Evolutionary conservation across 2,113 vertebrate genomes (phyloP).

Genomic region (Crotalus tigris): DNA sequence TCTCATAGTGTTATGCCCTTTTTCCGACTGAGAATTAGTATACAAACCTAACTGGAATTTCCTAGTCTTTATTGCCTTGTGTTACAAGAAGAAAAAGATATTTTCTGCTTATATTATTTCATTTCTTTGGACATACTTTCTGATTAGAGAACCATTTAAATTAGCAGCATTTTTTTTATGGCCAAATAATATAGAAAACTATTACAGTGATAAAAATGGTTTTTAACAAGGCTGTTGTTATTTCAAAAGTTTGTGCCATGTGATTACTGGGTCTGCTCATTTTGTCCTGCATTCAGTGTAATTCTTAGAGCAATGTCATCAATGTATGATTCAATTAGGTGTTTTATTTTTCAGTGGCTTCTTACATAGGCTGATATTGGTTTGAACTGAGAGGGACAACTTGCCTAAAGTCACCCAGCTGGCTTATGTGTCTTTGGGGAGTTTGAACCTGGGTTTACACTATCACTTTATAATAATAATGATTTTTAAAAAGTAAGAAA

Average conservation of each 20-base stretch:
- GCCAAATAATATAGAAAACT: not conserved
- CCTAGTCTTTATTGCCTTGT: conserved; percentile 47
- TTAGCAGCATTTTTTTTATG: not conserved
- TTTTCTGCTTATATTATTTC: not conserved
- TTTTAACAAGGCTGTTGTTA: not conserved
- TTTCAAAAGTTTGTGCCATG: not conserved
- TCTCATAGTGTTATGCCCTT: conserved; percentile 38
- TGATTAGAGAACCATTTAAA: conserved; percentile 23
- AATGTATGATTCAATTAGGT: not conserved
- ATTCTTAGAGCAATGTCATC: not conserved
- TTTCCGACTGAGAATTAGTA: conserved; percentile 49
- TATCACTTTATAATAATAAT: not conserved
- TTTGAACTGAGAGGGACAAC: not conserved
- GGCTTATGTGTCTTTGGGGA: not conserved
- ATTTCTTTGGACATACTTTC: not conserved
- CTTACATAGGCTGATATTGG: not conserved
- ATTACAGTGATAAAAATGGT: not conserved
- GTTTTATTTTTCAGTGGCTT: not conserved
- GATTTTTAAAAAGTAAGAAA: not conserved
- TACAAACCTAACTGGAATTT: conserved; percentile 45
- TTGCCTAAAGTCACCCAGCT: not conserved
- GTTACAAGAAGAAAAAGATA: not conserved
- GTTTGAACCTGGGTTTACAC: not conserved
- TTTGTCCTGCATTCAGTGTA: not conserved
- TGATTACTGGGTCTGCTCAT: not conserved